Percentiles rank a stretch among this genome's conserved stretches.
Evolutionary conservation across 2,797 vertebrate species (phyloP).

Genomic region (Aldrovandia affinis): DNA sequence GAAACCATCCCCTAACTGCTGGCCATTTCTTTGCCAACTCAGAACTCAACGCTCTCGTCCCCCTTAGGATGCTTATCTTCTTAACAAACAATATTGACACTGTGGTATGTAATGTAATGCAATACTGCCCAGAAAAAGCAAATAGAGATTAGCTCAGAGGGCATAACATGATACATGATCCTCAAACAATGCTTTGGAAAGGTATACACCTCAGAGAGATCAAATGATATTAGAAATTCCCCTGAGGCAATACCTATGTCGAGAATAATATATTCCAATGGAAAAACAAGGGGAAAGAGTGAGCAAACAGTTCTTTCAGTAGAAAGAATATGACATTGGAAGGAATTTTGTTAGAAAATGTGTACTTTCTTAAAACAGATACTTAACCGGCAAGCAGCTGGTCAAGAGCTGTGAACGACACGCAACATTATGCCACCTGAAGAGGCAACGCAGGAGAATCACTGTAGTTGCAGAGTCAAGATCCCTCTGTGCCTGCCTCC

Average conservation of each 20-base stretch:
- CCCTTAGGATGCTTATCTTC: constrained; percentile 1
- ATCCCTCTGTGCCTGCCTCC: neutral
- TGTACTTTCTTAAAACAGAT: constrained; percentile 27
- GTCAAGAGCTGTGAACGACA: constrained; percentile 32
- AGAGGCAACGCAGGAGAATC: constrained; percentile 23
- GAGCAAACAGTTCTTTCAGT: constrained; percentile 21
- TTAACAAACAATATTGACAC: constrained; percentile 19
- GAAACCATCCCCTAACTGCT: constrained; percentile 8
- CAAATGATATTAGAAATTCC: constrained; percentile 33
- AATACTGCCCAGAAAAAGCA: constrained; percentile 31
- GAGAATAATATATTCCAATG: constrained; percentile 42
- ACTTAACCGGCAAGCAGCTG: constrained; percentile 36
- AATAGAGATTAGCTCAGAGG: constrained; percentile 39
- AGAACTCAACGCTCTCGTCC: constrained; percentile 4
- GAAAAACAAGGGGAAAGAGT: neutral
- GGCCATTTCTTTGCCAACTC: neutral
- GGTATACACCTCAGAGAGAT: constrained; percentile 48
- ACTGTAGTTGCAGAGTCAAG: neutral
- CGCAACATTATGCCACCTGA: neutral
- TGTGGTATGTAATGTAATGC: constrained; percentile 32
- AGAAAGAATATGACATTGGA: constrained; percentile 29
- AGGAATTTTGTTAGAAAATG: constrained; percentile 33
- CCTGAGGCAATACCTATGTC: constrained; percentile 35
- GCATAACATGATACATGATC: constrained; percentile 48
- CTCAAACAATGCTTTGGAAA: constrained; percentile 49